phyloP scores from a whole-genome alignment of 2,888 invertebrate species.

The Drosophila tripunctata region DNA sequence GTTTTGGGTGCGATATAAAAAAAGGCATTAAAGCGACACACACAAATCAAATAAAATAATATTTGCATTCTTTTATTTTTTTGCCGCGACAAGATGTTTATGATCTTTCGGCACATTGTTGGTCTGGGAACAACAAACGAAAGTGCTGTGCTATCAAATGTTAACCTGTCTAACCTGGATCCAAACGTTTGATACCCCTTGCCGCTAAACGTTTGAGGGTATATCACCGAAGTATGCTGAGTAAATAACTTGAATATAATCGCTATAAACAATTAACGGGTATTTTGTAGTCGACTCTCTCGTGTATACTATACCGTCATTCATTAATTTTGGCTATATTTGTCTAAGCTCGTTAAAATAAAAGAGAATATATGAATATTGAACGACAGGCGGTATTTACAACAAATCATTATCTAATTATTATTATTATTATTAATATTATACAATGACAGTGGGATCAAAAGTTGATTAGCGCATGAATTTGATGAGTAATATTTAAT shows the following conservation, averaged over 20 bases:
- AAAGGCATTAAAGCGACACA: constrained; percentile 44
- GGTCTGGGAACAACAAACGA: constrained; percentile 60
- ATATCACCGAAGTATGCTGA: constrained; percentile 5
- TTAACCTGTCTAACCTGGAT: constrained; percentile 63
- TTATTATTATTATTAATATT: constrained; percentile 45
- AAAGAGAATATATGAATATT: constrained; percentile 51
- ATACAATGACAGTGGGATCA: constrained; percentile 33
- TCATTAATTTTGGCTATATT: constrained; percentile 56
- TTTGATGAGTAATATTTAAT: constrained; percentile 36
- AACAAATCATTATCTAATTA: constrained; percentile 59
- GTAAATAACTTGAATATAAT: not conserved
- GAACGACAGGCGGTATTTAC: constrained; percentile 36
- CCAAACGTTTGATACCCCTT: constrained; percentile 5
- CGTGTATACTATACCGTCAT: constrained; percentile 1
- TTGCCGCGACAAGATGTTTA: constrained; percentile 43
- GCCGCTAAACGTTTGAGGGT: not conserved
- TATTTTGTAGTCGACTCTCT: constrained; percentile 28
- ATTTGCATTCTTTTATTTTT: constrained; percentile 64
- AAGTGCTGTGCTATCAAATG: constrained; percentile 67
- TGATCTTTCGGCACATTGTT: constrained; percentile 61
- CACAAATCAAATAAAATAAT: constrained; percentile 62
- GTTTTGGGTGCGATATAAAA: constrained; percentile 38
- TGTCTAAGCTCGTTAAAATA: constrained; percentile 47
- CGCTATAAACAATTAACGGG: not conserved
- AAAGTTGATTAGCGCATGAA: constrained; percentile 25